Percentiles rank a stretch among this genome's conserved stretches.
These are phyloP conservation scores for Cephus pulcher DNA, from an alignment of 2,888 invertebrate species.

Conservation along the genomic window DNA sequence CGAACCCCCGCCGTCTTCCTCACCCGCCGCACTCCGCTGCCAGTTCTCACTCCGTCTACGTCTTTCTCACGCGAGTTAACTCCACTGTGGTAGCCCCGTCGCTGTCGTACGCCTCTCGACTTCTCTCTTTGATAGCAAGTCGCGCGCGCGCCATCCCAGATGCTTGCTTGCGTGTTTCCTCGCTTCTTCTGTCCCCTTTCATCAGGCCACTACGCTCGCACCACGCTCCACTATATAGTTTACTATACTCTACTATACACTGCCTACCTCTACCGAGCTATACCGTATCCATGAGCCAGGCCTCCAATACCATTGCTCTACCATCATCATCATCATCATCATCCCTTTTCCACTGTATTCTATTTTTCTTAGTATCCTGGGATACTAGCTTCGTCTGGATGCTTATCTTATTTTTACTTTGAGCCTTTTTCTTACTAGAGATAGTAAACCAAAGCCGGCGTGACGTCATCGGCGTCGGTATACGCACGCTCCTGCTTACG, in stretches of 20 bases:
- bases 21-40: slow-evolving; percentile 11
- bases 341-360: not conserved
- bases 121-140: not conserved
- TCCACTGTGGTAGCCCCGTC: not conserved
- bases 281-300: not conserved
- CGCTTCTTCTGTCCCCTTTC: not conserved
- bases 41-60: not conserved
- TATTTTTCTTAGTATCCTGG: not conserved
- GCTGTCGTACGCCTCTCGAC: not conserved
- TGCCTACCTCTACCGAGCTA: not conserved
- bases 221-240: not conserved
- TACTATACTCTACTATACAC: not conserved
- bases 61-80: not conserved
- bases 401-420: not conserved
- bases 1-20: slow-evolving; percentile 6
- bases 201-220: not conserved
- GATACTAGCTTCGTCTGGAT: not conserved
- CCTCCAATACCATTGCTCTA: not conserved
- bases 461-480: not conserved
- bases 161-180: slow-evolving; percentile 20
- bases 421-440: not conserved
- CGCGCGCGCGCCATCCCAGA: slow-evolving; percentile 46
- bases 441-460: not conserved
- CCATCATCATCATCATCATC: not conserved
- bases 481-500: not conserved